Percentiles rank a stretch among this genome's conserved stretches.
Evolutionary conservation across 2,888 invertebrate genomes (phyloP).

Genomic region (Pogonocherus hispidulus): DNA sequence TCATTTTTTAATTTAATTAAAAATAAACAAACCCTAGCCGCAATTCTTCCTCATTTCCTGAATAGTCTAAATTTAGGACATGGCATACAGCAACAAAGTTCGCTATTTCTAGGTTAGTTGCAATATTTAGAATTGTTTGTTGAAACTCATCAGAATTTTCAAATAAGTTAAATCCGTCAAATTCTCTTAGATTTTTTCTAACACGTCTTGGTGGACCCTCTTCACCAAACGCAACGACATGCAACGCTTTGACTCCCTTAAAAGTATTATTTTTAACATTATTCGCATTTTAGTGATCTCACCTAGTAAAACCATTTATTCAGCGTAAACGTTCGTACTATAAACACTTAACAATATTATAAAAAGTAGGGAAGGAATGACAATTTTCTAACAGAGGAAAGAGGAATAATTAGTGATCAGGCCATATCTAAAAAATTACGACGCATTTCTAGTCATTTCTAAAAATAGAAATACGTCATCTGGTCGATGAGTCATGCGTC

Average conservation of each 20-base stretch:
- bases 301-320: background rate
- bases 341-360: no score
- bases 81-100: slow-evolving; percentile 38
- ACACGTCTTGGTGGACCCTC: slow-evolving; percentile 18
- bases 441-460: no score
- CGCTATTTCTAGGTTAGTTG: slow-evolving; percentile 7
- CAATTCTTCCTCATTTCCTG: slow-evolving; percentile 24
- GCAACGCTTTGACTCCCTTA: slow-evolving; percentile 24
- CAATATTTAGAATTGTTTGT: slow-evolving; percentile 22
- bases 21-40: slow-evolving; percentile 18
- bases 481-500: no score
- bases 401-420: no score
- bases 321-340: background rate
- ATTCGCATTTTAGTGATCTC: slow-evolving; percentile 11
- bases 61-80: slow-evolving; percentile 33
- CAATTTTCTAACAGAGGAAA: no score
- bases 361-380: no score
- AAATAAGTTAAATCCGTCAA: slow-evolving; percentile 35
- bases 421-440: no score
- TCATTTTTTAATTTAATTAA: slow-evolving; percentile 14
- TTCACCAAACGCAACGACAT: slow-evolving; percentile 21
- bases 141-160: slow-evolving; percentile 26
- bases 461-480: no score
- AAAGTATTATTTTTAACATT: slow-evolving; percentile 19
- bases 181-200: slow-evolving; percentile 27